Conservation (phyloP, 2,113 vertebrate species). For the Accipiter virgatus region DNA sequence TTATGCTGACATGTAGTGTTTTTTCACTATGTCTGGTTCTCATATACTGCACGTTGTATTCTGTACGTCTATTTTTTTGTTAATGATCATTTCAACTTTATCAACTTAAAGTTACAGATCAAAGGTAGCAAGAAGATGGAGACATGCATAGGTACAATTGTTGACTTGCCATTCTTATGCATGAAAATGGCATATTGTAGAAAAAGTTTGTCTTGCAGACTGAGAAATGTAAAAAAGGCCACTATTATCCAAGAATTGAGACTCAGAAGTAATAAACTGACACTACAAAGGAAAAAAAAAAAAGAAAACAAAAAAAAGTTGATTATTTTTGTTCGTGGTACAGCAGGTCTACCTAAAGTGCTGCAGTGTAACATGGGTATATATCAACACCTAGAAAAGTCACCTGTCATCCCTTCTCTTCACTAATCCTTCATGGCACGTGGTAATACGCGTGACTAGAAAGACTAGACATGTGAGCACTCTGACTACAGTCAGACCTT, state of each 20-base stretch:
- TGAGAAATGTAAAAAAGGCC: background rate
- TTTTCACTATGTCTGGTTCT: slow-evolving; percentile 42
- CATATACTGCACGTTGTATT: background rate
- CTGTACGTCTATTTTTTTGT: background rate
- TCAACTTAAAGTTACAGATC: background rate
- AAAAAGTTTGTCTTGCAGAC: slow-evolving; percentile 9
- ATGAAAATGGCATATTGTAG: slow-evolving; percentile 19
- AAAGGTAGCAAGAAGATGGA: background rate
- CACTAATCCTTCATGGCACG: background rate
- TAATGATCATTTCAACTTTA: background rate
- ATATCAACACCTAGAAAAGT: background rate
- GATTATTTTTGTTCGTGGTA: background rate
- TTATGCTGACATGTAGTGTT: background rate
- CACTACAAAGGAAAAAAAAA: background rate
- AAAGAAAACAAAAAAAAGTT: background rate
- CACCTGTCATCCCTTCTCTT: background rate
- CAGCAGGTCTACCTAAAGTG: background rate
- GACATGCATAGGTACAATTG: background rate
- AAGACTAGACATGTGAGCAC: background rate
- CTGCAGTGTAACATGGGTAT: background rate
- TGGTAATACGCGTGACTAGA: background rate
- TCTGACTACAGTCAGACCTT: background rate
- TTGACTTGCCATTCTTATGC: slow-evolving; percentile 35
- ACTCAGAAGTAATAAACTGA: background rate
- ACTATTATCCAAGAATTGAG: background rate